Percentiles rank a stretch among this genome's conserved stretches.
Conservation (phyloP, 2,888 invertebrate genomes). For the Nymphalis urticae region DNA sequence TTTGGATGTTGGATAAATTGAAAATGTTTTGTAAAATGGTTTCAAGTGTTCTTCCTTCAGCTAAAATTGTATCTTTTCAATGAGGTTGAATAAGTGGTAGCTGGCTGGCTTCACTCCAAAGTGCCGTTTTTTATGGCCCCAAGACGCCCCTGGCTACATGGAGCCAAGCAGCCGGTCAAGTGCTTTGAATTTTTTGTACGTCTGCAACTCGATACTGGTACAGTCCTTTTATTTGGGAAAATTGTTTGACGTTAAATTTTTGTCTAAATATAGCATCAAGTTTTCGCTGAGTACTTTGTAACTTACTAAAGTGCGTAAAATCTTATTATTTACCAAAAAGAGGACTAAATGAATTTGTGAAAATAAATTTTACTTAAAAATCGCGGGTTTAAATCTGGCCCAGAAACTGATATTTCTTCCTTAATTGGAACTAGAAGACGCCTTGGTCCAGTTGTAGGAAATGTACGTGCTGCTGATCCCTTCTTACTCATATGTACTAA, state of each 20-base stretch:
- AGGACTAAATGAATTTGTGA: too few species aligned
- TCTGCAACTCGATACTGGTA: conserved; percentile 39
- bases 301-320: too few species aligned
- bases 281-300: too few species aligned
- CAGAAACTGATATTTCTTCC: too few species aligned
- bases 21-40: conserved; percentile 21
- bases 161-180: conserved; percentile 65
- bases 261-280: neutral
- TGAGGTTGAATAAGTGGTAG: conserved; percentile 63
- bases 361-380: too few species aligned
- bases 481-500: neutral
- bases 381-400: too few species aligned
- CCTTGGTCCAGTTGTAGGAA: too few species aligned
- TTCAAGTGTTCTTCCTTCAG: conserved; percentile 32
- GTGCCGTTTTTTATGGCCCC: conserved; percentile 73
- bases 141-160: conserved; percentile 55
- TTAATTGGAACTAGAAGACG: too few species aligned
- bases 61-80: conserved; percentile 60
- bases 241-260: neutral
- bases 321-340: too few species aligned
- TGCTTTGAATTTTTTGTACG: conserved; percentile 55
- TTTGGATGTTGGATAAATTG: conserved; percentile 12
- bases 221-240: conserved; percentile 24
- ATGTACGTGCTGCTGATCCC: too few species aligned
- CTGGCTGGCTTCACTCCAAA: conserved; percentile 72